Evolutionary conservation across 2,888 invertebrate species (phyloP).

Genomic region (Muscina levida): DNA sequence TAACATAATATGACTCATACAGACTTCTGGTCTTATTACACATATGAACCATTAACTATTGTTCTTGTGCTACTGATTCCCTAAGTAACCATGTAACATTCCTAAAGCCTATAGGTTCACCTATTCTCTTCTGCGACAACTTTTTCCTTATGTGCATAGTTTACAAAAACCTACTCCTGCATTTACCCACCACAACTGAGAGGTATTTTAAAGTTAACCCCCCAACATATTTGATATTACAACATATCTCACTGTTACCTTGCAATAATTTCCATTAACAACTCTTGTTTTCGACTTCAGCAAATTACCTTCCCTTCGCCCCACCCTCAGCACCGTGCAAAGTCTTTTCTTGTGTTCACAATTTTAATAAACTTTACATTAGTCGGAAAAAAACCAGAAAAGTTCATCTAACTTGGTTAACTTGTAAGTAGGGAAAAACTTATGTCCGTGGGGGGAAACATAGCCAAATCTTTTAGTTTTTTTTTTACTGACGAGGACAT

Average conservation of each 20-base stretch:
- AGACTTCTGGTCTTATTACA: too few relatives aligned
- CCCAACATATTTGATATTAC: too few relatives aligned
- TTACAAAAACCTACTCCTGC: too few relatives aligned
- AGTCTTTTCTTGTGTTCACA: conserved; percentile 14
- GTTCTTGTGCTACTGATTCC: too few relatives aligned
- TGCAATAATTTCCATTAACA: neutral
- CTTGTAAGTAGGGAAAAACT: conserved; percentile 25
- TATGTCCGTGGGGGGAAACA: neutral
- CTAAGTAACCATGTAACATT: too few relatives aligned
- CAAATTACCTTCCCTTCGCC: conserved; percentile 38
- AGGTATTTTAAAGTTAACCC: too few relatives aligned
- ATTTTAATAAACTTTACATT: conserved; percentile 57
- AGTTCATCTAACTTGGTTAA: conserved; percentile 34
- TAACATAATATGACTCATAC: too few relatives aligned
- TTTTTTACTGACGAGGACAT: neutral
- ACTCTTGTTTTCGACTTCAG: neutral
- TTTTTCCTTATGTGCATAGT: too few relatives aligned
- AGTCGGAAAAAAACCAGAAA: conserved; percentile 41
- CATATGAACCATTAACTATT: too few relatives aligned
- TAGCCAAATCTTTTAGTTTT: conserved; percentile 13
- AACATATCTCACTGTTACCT: neutral
- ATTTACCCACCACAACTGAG: too few relatives aligned
- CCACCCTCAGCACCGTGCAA: conserved; percentile 6
- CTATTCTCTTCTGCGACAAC: too few relatives aligned
- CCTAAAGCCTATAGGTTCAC: too few relatives aligned